Base-by-base conservation (phyloP, 2,888 invertebrate species). In the Xestia rhomboidea region DNA sequence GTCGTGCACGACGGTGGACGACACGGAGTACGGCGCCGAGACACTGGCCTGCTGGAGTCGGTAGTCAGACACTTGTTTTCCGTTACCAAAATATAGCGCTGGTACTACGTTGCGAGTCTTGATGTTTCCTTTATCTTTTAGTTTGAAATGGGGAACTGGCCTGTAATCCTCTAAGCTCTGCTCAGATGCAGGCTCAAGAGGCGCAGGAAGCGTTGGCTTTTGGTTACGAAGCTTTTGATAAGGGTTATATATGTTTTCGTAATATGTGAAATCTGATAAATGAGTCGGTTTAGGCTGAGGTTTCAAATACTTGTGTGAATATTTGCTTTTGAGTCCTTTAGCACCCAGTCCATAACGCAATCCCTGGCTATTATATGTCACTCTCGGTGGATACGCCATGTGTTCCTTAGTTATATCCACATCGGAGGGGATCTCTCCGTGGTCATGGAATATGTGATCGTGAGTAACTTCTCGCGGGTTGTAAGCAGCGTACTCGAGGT, bases 401-500 rank as follows among this genome's bases (percentile, higher is more conserved):
- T 92, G 87, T 15, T 94, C 94, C 77, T 93, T 95, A 21, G 92
- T 92, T 68, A 96, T 89, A 82, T 96, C 95, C 18, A 93, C 81
- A 81, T 93, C 92, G 3, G 94, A 79, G 34, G 96, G 93, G 68
- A 96, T 92, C 91, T 97, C 97, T 24, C 97, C 97, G 72, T 97
- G 97, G 83, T 97, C 97, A 83, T 97, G 97, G 87, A 96, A 95
- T 76, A 96, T 93, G 81, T 97, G 97, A 83, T 97, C 97, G 89
- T 97, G 96, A 8, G 97, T 96, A n/a, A 96, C 96, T 76, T 97
- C 97, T 44, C 94, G 93, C 8, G 96, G 96, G 84, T 95, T 95
- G 79, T 96, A 97, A 34, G 94, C 91, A n/a, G 94, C 89, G 76
- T 96, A 97, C 88, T 96, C 96, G 81, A 96, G 90, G 81, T 95